Evolutionary conservation across 37 sponge, comb jelly and placozoan species (phyloP), one percentile per base, ranked within the genome.

Genomic region (Theonella swinhoei): DNA sequence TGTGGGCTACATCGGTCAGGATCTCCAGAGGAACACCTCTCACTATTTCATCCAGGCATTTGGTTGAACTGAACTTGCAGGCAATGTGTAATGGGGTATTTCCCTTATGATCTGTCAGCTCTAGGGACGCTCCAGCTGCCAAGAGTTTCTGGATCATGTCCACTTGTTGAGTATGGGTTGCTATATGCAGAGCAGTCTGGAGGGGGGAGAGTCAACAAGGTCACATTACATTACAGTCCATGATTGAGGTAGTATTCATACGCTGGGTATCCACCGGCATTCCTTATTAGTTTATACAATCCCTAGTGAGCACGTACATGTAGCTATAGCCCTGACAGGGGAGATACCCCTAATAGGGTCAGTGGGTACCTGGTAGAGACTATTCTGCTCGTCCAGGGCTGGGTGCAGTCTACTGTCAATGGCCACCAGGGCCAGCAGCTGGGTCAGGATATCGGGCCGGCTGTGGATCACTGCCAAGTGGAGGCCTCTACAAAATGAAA

Each of bases 11-110:
- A 60, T 85, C 69, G 29, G 74, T 31, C 26, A 92, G 38, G 5
- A 47, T 62, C 29, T 69, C 40, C 29, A 77, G 34, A 8, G 84
- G 38, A 7, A 77, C 83, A 43, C 61, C 67, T 42, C 42, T 39
- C 1, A 80, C 35, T 0, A 91, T 75, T 5, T 87, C 92, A 5
- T 91, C 88, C 69, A 94, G 70, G 32, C 81, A 80, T 37, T 78
- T 77, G 4, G 75, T 38, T 0, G 80, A 74, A 39, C 78, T 85
- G 65, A 90, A 77, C 34, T 30, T 28, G 28, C 89, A 88, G 24
- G 90, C 90, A 3, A 95, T 76, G 69, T 95, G 95, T 7, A 90
- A 62, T 26, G 95, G 90, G 23, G 93, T 95, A 80, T 95, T 95
- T 33, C 95, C 95, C 39, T 91, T 88, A 54, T 86, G 88, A 66